Base-by-base conservation (phyloP, 2,888 invertebrate species). In the Drosophila kokeensis region DNA sequence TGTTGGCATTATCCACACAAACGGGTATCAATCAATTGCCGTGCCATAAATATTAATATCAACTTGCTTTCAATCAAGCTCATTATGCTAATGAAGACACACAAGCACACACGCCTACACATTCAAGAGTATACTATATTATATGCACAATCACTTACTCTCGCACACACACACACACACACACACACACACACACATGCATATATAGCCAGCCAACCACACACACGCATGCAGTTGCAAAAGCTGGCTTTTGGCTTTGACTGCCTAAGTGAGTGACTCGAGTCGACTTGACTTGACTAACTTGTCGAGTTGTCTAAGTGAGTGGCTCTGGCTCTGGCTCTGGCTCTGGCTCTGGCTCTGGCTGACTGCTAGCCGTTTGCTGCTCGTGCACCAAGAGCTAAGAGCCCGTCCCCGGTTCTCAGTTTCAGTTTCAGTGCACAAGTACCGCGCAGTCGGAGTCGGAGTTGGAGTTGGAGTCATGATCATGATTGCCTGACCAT, bases 61-160 rank as follows among this genome's bases (percentile, higher is more conserved):
- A 70, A 76, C 64, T 80, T 70, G 81, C 86, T 76, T 83, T 83
- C 86, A 88, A 86, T 83, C 86, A 83, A 72, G 53, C 85, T 85
- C 85, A 85, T 85, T 87, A 85, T 83, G 83, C 79, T 83, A 83
- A 83, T 86, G 78, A 86, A 84, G 87, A 84, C 78, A 86, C 73
- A 83, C 75, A 74, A 66, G 74, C 77, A 81, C 68, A 68, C 73
- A 73, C 81, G 70, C 75, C 85, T 82, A 78, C 75, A 81, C 68
- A 57, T 8, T 18, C 67, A 58, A 30, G 40, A 27, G 24, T 36
- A 13, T 36, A 38, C n/a, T 24, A 57, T 55, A 42, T 59, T 27
- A 30, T 38, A 40, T n/a, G 32, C 57, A 30, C 27, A 52, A 24
- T 32, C 21, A 55, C 32, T 53, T 55, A 40, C 13, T 15, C 53